A percentile compares a stretch with the other conserved stretches of the same genome.
Evolutionary conservation across 2,797 vertebrate genomes (phyloP).

Genomic region (Neosilurus mollespiculum): DNA sequence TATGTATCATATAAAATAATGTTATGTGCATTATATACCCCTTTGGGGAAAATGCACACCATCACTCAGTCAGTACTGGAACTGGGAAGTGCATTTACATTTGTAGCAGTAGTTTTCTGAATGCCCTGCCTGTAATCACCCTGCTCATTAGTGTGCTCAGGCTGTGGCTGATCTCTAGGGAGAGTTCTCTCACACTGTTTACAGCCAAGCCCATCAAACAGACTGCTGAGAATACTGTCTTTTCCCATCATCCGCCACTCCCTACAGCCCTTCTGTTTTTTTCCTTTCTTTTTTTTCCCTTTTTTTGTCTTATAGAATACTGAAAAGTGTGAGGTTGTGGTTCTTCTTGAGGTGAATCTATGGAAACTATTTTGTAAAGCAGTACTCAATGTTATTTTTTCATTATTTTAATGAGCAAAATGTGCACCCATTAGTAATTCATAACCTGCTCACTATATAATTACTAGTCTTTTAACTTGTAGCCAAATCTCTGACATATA

Average conservation of each 20-base stretch:
- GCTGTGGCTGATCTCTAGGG: constrained; percentile 67
- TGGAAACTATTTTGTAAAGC: background rate
- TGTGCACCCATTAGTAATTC: background rate
- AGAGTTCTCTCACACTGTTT: constrained; percentile 72
- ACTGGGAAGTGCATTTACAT: constrained; percentile 67
- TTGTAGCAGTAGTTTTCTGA: constrained; percentile 67
- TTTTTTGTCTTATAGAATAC: background rate
- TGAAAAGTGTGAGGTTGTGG: constrained; percentile 9
- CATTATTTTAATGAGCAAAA: background rate
- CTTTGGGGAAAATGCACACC: constrained; percentile 29
- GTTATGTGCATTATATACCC: constrained; percentile 31
- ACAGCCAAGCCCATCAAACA: constrained; percentile 75
- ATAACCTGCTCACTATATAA: background rate
- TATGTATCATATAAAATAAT: constrained; percentile 34
- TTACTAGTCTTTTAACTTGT: background rate
- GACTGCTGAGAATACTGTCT: constrained; percentile 48
- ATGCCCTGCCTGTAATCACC: constrained; percentile 74
- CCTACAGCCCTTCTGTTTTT: constrained; percentile 28
- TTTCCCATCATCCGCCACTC: constrained; percentile 51
- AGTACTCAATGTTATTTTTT: background rate
- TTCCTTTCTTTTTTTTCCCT: background rate
- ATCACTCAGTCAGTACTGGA: constrained; percentile 35
- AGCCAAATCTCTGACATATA: background rate
- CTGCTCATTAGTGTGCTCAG: constrained; percentile 77
- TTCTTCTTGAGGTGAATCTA: background rate